These are phyloP conservation scores for Metaphire vulgaris DNA, from an alignment of 1,140 invertebrate species.

Conservation along the genomic window DNA sequence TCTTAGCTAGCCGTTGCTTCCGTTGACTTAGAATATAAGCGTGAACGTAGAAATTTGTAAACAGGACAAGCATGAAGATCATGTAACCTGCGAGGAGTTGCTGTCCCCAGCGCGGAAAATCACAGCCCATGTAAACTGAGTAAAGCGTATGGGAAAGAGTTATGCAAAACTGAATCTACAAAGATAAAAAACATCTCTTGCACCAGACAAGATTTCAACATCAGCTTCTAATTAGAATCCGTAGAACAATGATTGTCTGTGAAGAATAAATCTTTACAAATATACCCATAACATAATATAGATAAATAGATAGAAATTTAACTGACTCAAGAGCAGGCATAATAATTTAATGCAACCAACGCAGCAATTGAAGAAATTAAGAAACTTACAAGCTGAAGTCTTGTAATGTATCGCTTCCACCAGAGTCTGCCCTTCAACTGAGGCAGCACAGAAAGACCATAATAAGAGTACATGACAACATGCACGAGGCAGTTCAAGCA, in stretches of 20 bases:
- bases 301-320: no score
- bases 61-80: conserved; percentile 29
- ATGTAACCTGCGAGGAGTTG: conserved; percentile 26
- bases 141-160: conserved; percentile 24
- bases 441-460: conserved; percentile 60
- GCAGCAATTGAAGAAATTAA: not conserved
- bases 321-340: no score
- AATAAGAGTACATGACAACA: conserved; percentile 75
- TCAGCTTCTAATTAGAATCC: no score
- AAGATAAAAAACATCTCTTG: no score
- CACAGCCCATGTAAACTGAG: conserved; percentile 21
- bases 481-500: conserved; percentile 69
- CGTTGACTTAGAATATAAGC: conserved; percentile 16
- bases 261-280: no score
- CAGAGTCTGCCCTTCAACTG: conserved; percentile 49
- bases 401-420: conserved; percentile 54
- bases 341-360: not conserved
- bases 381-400: conserved; percentile 42
- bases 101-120: conserved; percentile 29
- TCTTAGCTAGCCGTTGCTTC: not conserved
- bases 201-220: no score
- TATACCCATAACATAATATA: no score
- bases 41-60: conserved; percentile 29
- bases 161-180: conserved; percentile 29
- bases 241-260: no score